Percentiles rank a stretch among this genome's conserved stretches.
These are phyloP conservation scores for Solea solea DNA, from an alignment of 2,113 vertebrate genomes.

Conservation along the genomic window DNA sequence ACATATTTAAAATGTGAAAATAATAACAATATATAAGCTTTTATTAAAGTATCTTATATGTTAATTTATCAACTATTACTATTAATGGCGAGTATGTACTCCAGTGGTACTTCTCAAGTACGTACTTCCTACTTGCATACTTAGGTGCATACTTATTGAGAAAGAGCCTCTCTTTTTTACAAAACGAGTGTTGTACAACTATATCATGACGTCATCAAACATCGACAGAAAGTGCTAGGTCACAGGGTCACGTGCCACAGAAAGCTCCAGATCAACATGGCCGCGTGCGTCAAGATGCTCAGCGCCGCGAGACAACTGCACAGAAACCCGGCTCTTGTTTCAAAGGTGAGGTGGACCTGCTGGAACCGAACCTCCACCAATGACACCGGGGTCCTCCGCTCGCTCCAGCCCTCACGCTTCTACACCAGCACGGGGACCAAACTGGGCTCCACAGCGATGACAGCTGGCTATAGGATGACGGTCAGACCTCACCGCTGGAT, in stretches of 20 bases:
- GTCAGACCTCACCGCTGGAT: slow-evolving; percentile 51
- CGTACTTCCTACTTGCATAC: too few relatives aligned
- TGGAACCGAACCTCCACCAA: background rate
- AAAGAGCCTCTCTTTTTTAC: too few relatives aligned
- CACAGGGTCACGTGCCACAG: slow-evolving; percentile 30
- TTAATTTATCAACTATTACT: too few relatives aligned
- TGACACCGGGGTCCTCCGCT: background rate
- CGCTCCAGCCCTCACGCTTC: slow-evolving; percentile 11
- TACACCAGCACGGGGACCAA: slow-evolving; percentile 25
- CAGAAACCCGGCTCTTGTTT: slow-evolving; percentile 14
- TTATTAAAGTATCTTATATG: too few relatives aligned
- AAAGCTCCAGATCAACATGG: slow-evolving; percentile 79
- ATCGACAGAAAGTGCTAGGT: slow-evolving; percentile 40
- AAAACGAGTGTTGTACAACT: too few relatives aligned
- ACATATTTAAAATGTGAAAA: too few relatives aligned
- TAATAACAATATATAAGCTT: too few relatives aligned
- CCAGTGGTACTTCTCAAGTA: too few relatives aligned
- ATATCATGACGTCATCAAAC: slow-evolving; percentile 61
- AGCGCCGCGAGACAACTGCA: slow-evolving; percentile 48
- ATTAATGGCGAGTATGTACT: too few relatives aligned
- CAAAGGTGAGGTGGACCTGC: background rate
- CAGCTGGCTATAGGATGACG: slow-evolving; percentile 30
- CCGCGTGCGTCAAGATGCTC: slow-evolving; percentile 69
- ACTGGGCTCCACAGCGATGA: slow-evolving; percentile 15
- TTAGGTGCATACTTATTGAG: too few relatives aligned